Evolutionary conservation across 1,140 invertebrate genomes (phyloP).

Genomic region (Copidosoma floridanum): DNA sequence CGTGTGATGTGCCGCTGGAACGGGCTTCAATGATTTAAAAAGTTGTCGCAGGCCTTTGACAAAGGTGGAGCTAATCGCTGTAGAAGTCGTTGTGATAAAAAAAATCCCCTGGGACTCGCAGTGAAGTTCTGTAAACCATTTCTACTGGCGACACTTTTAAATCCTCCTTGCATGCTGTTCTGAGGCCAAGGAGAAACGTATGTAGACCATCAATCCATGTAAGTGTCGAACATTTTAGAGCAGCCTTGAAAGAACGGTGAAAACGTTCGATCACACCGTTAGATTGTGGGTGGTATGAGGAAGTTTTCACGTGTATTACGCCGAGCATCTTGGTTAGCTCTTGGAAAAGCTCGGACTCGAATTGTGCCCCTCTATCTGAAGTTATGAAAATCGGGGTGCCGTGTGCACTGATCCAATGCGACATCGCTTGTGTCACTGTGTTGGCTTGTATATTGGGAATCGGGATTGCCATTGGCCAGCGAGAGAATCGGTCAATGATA

Average conservation of each 20-base stretch:
- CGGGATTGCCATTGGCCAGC: too few relatives aligned
- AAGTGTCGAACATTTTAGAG: conserved; percentile 20
- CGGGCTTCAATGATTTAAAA: too few relatives aligned
- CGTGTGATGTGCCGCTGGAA: too few relatives aligned
- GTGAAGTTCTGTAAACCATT: too few relatives aligned
- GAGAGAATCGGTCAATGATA: too few relatives aligned
- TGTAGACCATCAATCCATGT: background rate
- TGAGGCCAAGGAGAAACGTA: background rate
- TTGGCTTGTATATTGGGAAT: too few relatives aligned
- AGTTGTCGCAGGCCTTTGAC: too few relatives aligned
- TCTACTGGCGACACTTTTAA: too few relatives aligned
- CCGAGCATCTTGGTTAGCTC: conserved; percentile 33
- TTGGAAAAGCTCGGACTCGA: conserved; percentile 38
- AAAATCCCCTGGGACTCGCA: too few relatives aligned
- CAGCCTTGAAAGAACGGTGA: conserved; percentile 34
- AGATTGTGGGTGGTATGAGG: conserved; percentile 41
- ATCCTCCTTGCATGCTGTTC: background rate
- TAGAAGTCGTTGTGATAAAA: too few relatives aligned
- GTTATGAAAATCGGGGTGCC: conserved; percentile 39
- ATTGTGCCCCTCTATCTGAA: conserved; percentile 44
- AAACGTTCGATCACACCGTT: conserved; percentile 36
- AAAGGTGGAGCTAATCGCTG: too few relatives aligned
- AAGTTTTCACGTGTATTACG: conserved; percentile 31
- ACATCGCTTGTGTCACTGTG: too few relatives aligned
- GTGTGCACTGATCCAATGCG: conserved; percentile 49